Conservation (phyloP, 2,888 invertebrate genomes). For the Cataglyphis cursor region DNA sequence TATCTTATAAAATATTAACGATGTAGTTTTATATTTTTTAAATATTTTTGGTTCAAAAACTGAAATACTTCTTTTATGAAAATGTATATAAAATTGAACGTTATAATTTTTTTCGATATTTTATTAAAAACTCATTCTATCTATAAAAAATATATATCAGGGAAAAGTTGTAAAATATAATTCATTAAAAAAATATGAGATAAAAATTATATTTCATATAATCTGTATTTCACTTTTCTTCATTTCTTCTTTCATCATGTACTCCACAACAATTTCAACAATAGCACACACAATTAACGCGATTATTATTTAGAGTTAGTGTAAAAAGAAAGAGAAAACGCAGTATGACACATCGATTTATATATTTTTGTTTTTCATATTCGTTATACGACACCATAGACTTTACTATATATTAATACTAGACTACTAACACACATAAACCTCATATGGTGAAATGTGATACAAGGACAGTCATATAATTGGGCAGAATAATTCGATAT, state of each 20-base stretch:
- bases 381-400: neutral
- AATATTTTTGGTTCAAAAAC: neutral
- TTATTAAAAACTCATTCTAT: neutral
- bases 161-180: neutral
- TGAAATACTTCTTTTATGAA: neutral
- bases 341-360: slow-evolving; percentile 66
- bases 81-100: neutral
- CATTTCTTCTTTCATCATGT: slow-evolving; percentile 12
- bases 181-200: neutral
- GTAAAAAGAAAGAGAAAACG: slow-evolving; percentile 39
- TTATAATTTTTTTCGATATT: slow-evolving; percentile 3
- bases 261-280: slow-evolving; percentile 59
- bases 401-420: neutral
- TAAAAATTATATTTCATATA: neutral
- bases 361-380: slow-evolving; percentile 67
- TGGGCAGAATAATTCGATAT: neutral
- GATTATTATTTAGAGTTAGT: slow-evolving; percentile 60
- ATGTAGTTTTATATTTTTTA: neutral
- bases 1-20: neutral
- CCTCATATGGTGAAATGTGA: neutral
- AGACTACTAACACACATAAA: neutral
- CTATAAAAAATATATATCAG: neutral
- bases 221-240: slow-evolving; percentile 51
- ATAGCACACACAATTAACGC: slow-evolving; percentile 48
- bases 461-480: neutral